Evolutionary conservation across 2,888 invertebrate species (phyloP).

Genomic region (Eupeodes luniger): DNA sequence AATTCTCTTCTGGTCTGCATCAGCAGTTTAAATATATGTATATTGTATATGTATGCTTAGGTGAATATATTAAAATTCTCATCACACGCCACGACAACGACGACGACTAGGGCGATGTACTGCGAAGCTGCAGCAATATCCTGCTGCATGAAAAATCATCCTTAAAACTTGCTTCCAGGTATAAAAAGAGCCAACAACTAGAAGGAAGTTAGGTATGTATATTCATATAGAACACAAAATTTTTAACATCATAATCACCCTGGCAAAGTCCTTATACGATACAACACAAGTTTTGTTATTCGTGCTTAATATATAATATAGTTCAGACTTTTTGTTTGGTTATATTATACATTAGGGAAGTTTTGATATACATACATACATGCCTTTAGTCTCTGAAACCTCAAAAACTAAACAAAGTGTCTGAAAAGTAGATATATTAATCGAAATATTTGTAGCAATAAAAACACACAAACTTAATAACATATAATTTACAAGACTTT

Average conservation of each 20-base stretch:
- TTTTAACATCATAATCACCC: conserved; percentile 29
- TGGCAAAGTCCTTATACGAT: conserved; percentile 16
- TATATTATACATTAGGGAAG: too few relatives aligned
- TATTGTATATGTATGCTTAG: conserved; percentile 25
- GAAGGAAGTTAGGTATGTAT: background rate
- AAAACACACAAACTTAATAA: too few relatives aligned
- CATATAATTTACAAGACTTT: too few relatives aligned
- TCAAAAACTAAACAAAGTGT: too few relatives aligned
- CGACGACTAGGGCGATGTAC: background rate
- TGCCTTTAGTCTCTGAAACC: too few relatives aligned
- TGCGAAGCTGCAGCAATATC: conserved; percentile 53
- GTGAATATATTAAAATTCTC: conserved; percentile 61
- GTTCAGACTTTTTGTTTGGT: conserved; percentile 24
- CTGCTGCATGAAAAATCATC: conserved; percentile 37
- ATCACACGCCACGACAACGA: conserved; percentile 34
- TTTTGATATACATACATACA: too few relatives aligned
- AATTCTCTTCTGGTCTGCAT: background rate
- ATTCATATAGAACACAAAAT: background rate
- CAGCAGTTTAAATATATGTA: background rate
- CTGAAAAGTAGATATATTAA: too few relatives aligned
- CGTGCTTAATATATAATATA: conserved; percentile 27
- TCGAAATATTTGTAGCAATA: too few relatives aligned
- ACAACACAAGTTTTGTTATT: conserved; percentile 16
- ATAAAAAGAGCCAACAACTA: background rate
- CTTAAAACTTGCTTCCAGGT: conserved; percentile 22